Conservation (phyloP, 2,113 vertebrate species). For the Neolamprologus sp. region DNA sequence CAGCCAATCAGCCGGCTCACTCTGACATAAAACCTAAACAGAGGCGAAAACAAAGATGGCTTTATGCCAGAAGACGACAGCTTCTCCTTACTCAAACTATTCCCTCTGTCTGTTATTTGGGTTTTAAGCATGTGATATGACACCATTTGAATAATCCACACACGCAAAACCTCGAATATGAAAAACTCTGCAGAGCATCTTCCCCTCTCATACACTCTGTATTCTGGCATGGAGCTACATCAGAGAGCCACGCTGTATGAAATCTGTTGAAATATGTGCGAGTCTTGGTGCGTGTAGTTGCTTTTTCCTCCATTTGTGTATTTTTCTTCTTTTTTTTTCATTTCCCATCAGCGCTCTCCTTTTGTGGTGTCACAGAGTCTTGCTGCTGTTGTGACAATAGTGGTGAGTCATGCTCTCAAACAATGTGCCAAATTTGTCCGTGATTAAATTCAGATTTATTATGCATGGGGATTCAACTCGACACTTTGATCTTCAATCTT, state of each 20-base stretch:
- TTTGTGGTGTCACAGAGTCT: not conserved
- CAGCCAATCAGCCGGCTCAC: not conserved
- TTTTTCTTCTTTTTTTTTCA: not conserved
- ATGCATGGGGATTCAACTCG: not conserved
- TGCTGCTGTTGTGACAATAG: not conserved
- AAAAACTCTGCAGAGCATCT: not conserved
- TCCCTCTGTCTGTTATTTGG: not conserved
- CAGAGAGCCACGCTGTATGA: not conserved
- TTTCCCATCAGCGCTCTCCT: not conserved
- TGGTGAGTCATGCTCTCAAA: not conserved
- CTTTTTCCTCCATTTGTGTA: not conserved
- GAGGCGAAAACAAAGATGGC: constrained; percentile 19
- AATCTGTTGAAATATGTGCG: not conserved
- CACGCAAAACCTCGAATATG: not conserved
- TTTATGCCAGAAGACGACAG: not conserved
- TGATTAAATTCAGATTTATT: not conserved
- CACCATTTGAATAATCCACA: not conserved
- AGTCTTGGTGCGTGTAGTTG: not conserved
- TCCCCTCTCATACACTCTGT: not conserved
- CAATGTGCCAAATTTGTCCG: not conserved
- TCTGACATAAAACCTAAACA: not conserved
- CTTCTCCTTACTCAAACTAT: not conserved
- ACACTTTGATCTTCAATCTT: not conserved
- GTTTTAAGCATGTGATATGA: not conserved
- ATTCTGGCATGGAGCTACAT: not conserved